Conservation (phyloP, 2,888 invertebrate genomes). For the Agonopterix subpropinquella region DNA sequence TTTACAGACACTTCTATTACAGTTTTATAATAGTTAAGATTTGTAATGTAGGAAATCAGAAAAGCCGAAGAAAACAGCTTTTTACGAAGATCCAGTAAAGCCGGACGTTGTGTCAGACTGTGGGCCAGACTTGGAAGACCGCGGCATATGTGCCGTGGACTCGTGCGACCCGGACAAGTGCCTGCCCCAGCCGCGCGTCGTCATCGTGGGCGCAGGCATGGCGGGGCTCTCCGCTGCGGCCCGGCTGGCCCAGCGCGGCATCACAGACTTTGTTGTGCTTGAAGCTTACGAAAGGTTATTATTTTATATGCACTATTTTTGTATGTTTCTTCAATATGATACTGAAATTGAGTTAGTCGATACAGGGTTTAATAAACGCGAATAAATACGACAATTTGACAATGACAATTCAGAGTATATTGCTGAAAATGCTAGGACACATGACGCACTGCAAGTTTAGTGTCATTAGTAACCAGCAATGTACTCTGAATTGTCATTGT, state of each 20-base stretch:
- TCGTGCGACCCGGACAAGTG: constrained; percentile 44
- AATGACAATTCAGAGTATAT: too few species aligned
- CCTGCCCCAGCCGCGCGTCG: constrained; percentile 76
- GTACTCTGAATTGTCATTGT: too few species aligned
- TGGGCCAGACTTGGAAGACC: constrained; percentile 46
- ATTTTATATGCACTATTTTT: too few species aligned
- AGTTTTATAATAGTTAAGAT: not conserved
- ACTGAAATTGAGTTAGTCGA: too few species aligned
- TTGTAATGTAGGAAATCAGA: not conserved
- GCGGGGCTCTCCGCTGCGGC: constrained; percentile 88
- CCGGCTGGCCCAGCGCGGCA: constrained; percentile 80
- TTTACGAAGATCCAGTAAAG: constrained; percentile 16
- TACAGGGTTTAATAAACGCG: too few species aligned
- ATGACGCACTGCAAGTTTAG: too few species aligned
- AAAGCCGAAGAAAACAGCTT: not conserved
- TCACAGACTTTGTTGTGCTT: constrained; percentile 80
- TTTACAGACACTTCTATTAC: too few species aligned
- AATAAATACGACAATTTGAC: too few species aligned
- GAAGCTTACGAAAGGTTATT: constrained; percentile 84
- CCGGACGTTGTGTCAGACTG: constrained; percentile 30
- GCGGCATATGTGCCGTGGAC: constrained; percentile 46
- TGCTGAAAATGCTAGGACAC: too few species aligned
- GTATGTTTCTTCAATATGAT: too few species aligned
- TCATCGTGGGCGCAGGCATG: constrained; percentile 87
- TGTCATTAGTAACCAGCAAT: too few species aligned